Base-by-base conservation (phyloP, 1,140 invertebrate species). In the Archegozetes longisetosus region DNA sequence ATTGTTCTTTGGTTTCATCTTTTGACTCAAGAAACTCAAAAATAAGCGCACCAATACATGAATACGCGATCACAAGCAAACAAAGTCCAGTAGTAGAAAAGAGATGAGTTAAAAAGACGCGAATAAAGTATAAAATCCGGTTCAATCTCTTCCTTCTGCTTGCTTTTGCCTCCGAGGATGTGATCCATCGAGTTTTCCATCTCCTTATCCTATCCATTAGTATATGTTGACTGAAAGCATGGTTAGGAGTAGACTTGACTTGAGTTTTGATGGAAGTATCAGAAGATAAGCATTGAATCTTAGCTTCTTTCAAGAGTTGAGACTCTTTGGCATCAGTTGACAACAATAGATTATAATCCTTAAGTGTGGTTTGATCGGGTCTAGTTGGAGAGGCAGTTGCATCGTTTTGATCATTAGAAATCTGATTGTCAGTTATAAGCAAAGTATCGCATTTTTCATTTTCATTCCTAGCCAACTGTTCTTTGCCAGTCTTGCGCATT, bases 31-130 rank as follows among this genome's bases (percentile, higher is more conserved):
- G 83, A 51, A 80, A 77, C 68, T 82, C 85, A 70, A 98, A 98
- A 32, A 88, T 82, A 25, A 93, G 83, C 0, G 93, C 93, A 0
- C 94, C 94, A 12, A 96, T 79, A 51, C 97, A 84, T 1, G 93
- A 88, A 70, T 98, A 98, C 49, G 87, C 82, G 0, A 97, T 88
- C 17, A 98, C 89, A 3, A 97, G 74, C 0, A 85, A 88, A 48
- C 91, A 92, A 3, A 98, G 85, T 52, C 94, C 94, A 51, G 98
- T 88, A 66, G 81, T 79, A 2, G 79, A 80, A 65, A 82, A 80
- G 17, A 81, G 62, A 61, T 73, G 71, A 28, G 74, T 71, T 25
- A 75, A 53, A 57, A 72, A 72, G 26, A 70, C 64, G 51, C 67
- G 58, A 2, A 72, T 48, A 55, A 66, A 72, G 49, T 58, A 58